These are phyloP conservation scores for Urocyon cinereoargenteus DNA, from an alignment of 2,797 vertebrate species.

Conservation along the genomic window DNA sequence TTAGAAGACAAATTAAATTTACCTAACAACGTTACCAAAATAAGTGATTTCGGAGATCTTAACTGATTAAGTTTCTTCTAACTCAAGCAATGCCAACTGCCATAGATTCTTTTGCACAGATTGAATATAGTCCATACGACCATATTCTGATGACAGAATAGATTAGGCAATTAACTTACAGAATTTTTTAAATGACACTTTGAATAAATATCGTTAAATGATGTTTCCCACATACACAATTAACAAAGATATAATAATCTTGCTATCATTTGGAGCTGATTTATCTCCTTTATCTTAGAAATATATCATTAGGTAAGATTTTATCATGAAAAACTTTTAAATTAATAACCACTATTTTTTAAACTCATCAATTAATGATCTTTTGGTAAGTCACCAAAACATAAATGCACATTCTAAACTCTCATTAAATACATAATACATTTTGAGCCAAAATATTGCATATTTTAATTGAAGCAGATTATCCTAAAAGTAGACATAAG, in stretches of 20 bases:
- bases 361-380: background rate
- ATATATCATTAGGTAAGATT: background rate
- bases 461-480: background rate
- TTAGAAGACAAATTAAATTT: slow-evolving; percentile 7
- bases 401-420: slow-evolving; percentile 10
- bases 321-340: background rate
- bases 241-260: slow-evolving; percentile 6
- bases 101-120: background rate
- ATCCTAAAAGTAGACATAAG: background rate
- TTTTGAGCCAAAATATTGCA: background rate
- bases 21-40: background rate
- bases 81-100: background rate
- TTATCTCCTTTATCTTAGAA: background rate
- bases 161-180: background rate
- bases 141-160: background rate
- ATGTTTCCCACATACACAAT: background rate
- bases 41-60: background rate
- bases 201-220: background rate
- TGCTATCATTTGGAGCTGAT: background rate
- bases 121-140: background rate
- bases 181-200: background rate
- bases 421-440: background rate
- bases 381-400: background rate
- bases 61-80: background rate
- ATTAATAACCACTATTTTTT: background rate